A percentile compares a stretch with the other conserved stretches of the same genome.
These are phyloP conservation scores for Lepus oiostolus DNA, from an alignment of 2,797 vertebrate species.

Conservation along the genomic window DNA sequence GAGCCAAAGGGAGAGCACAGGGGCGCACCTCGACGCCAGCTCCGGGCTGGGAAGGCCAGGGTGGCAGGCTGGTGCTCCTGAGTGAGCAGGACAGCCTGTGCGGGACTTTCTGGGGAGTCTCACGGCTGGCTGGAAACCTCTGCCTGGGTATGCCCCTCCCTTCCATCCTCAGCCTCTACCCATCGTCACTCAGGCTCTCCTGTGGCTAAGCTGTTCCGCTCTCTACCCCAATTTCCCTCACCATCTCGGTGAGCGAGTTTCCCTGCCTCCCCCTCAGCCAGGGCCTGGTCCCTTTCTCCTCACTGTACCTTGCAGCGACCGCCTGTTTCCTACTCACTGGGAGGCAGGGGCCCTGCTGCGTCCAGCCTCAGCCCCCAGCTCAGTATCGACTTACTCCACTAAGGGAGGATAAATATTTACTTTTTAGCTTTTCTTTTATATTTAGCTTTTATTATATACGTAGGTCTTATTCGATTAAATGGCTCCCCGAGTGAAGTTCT, in stretches of 20 bases:
- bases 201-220: not conserved
- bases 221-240: not conserved
- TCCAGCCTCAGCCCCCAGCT: not conserved
- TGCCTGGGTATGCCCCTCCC: not conserved
- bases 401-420: not conserved
- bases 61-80: too few relatives aligned
- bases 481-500: not conserved
- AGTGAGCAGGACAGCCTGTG: not conserved
- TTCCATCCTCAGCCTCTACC: not conserved
- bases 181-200: not conserved
- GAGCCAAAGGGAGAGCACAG: not conserved
- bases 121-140: not conserved
- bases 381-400: not conserved
- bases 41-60: not conserved
- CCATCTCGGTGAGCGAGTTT: not conserved
- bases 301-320: too few relatives aligned
- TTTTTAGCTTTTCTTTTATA: slow-evolving; percentile 12
- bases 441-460: not conserved
- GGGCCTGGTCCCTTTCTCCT: not conserved
- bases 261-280: not conserved
- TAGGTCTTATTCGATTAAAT: not conserved
- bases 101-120: not conserved
- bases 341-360: not conserved
- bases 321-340: not conserved
- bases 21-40: not conserved